phyloP scores from a whole-genome alignment of 92 coral and sea anemone genomes.

The Heteractis magnifica region DNA sequence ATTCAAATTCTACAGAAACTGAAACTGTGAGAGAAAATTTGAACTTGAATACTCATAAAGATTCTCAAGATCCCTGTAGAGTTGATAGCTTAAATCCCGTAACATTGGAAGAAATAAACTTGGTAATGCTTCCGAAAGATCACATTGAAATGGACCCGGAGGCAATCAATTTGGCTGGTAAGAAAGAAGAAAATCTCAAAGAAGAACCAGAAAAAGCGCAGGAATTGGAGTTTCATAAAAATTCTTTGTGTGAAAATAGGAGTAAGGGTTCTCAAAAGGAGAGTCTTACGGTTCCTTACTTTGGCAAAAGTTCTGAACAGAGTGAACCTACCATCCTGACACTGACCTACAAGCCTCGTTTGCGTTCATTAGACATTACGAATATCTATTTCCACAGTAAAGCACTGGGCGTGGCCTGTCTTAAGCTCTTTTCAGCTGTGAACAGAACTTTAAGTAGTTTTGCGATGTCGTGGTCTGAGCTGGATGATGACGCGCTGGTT shows the following conservation, averaged over 20 bases:
- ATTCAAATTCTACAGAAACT: no score
- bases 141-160: neutral
- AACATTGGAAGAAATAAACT: constrained; percentile 20
- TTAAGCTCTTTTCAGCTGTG: constrained; percentile 56
- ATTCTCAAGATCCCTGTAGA: neutral
- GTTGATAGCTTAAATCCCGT: constrained; percentile 5
- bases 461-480: constrained; percentile 59
- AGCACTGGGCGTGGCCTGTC: constrained; percentile 61
- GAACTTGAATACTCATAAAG: no score
- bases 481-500: constrained; percentile 66
- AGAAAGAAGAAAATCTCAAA: neutral
- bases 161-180: no score
- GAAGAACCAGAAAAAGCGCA: neutral
- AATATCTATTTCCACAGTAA: constrained; percentile 64
- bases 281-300: neutral
- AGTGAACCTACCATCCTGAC: neutral
- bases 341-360: constrained; percentile 48
- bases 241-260: neutral
- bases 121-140: constrained; percentile 12
- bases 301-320: neutral
- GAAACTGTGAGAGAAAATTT: no score
- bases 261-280: neutral
- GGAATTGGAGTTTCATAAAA: neutral
- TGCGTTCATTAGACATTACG: constrained; percentile 61
- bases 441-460: constrained; percentile 54